Evolutionary conservation across 2,113 vertebrate genomes (phyloP).

Genomic region (Archilochus colubris): DNA sequence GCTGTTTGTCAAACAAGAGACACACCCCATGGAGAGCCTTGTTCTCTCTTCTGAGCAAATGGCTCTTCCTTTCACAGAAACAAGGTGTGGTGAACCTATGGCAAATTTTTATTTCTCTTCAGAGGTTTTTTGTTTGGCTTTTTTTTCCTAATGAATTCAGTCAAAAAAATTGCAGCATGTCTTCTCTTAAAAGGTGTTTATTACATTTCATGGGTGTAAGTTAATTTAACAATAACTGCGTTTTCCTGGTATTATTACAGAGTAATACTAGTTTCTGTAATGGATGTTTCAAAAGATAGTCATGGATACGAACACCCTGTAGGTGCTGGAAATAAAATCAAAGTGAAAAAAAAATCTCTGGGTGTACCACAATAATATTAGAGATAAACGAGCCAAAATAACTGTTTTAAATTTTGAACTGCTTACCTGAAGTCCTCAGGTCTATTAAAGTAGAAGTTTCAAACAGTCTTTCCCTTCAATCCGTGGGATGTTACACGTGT

Average conservation of each 20-base stretch:
- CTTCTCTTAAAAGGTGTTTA: background rate
- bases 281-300: background rate
- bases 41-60: constrained; percentile 2
- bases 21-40: background rate
- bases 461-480: background rate
- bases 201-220: constrained; percentile 5
- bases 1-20: background rate
- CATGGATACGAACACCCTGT: accelerated
- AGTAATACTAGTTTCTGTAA: background rate
- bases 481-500: accelerated
- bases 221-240: constrained; percentile 11
- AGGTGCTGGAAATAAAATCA: background rate
- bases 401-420: background rate
- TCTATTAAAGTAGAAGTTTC: background rate
- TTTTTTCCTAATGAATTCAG: background rate
- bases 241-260: background rate
- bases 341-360: background rate
- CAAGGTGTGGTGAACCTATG: background rate
- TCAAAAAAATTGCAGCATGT: background rate
- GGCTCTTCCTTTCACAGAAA: constrained; percentile 17
- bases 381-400: background rate
- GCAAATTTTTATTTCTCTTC: constrained; percentile 13
- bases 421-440: background rate
- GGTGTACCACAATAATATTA: background rate
- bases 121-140: background rate